Evolutionary conservation across 2,797 vertebrate genomes (phyloP).

Genomic region (Ptychadena robeensis): DNA sequence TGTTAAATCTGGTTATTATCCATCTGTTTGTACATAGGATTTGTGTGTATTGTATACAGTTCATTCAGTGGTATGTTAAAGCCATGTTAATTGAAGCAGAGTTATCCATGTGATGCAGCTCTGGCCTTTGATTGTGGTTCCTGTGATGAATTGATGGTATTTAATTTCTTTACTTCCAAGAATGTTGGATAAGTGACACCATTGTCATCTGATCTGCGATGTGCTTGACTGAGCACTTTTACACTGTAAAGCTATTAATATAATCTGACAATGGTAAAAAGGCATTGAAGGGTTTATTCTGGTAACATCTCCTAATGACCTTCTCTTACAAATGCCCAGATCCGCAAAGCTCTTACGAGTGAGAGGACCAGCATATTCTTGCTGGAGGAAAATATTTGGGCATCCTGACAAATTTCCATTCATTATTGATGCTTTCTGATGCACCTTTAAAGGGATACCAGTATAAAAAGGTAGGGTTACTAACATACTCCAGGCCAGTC

Average conservation of each 20-base stretch:
- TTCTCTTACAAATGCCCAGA: conserved; percentile 24
- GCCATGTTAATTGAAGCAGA: background rate
- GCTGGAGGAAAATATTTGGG: background rate
- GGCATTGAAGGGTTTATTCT: conserved; percentile 57
- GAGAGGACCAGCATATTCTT: background rate
- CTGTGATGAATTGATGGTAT: conserved; percentile 42
- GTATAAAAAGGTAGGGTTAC: background rate
- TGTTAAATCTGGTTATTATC: background rate
- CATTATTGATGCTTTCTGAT: background rate
- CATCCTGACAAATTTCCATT: conserved; percentile 22
- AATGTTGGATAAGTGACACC: conserved; percentile 46
- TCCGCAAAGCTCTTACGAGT: conserved; percentile 17
- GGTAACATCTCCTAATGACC: conserved; percentile 34
- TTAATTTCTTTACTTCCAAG: conserved; percentile 50
- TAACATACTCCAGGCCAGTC: no score
- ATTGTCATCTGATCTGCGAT: conserved; percentile 47
- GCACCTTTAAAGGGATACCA: background rate
- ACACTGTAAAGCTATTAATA: conserved; percentile 56
- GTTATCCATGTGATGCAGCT: background rate
- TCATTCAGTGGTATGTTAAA: background rate
- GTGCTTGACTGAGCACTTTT: conserved; percentile 56
- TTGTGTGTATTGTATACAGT: background rate
- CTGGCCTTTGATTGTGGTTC: conserved; percentile 28
- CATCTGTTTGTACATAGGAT: background rate
- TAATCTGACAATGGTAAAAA: conserved; percentile 39